phyloP scores from a whole-genome alignment of 92 coral and sea anemone genomes.

The Phenganax marumi region DNA sequence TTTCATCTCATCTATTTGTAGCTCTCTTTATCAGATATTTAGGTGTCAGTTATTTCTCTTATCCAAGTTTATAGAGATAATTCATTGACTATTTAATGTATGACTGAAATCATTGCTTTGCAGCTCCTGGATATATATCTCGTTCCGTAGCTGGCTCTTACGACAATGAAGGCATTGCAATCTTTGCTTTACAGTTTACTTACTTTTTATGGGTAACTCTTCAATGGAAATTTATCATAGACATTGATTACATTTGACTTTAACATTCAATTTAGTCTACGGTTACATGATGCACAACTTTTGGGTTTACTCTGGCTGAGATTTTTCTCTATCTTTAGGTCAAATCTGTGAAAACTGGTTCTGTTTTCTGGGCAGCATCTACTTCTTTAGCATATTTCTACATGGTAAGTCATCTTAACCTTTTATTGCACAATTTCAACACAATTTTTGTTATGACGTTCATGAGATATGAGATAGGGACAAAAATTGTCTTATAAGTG shows the following conservation, averaged over 20 bases:
- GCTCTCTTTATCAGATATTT: not conserved
- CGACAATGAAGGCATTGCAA: conserved; percentile 98
- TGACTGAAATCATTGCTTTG: not conserved
- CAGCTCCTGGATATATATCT: conserved; percentile 99
- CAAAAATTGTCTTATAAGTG: too few relatives aligned
- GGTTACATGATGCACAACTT: not conserved
- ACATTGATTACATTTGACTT: not conserved
- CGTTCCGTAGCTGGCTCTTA: conserved; percentile 99
- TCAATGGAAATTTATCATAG: too few relatives aligned
- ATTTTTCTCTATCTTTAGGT: conserved; percentile 54
- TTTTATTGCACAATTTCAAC: not conserved
- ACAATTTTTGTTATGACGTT: too few relatives aligned
- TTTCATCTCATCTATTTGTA: not conserved
- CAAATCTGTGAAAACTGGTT: conserved; percentile 91
- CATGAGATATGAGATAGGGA: too few relatives aligned
- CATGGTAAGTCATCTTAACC: conserved; percentile 62
- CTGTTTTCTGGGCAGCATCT: conserved; percentile 95
- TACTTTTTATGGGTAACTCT: conserved; percentile 88
- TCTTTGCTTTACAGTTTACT: conserved; percentile 95
- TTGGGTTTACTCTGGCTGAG: not conserved
- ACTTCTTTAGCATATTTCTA: conserved; percentile 91
- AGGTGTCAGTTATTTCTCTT: not conserved
- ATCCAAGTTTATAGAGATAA: not conserved
- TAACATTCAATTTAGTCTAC: not conserved
- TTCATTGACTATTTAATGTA: not conserved